Percentiles rank a stretch among this genome's conserved stretches.
phyloP scores from a whole-genome alignment of 23 tunicate species.

The Trididemnum nubilum region DNA sequence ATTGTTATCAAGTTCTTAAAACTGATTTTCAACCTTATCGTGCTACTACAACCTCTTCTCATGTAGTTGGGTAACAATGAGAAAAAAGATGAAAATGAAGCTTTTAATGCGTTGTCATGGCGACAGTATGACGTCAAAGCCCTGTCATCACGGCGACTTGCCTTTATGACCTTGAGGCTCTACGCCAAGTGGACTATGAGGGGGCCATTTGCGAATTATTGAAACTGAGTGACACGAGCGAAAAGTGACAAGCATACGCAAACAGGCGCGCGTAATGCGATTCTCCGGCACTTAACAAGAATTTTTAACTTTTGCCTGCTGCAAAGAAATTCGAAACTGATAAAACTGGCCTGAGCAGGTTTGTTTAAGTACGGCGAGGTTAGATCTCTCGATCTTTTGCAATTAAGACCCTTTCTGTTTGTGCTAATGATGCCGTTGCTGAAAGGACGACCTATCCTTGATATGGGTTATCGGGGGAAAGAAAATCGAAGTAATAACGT shows the following conservation, averaged over 20 bases:
- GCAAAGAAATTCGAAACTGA: background rate
- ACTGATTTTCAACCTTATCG: background rate
- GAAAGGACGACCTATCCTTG: background rate
- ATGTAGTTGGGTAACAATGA: no score
- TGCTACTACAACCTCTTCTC: no score
- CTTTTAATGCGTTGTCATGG: background rate
- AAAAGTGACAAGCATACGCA: background rate
- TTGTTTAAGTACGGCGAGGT: background rate
- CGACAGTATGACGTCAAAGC: slow-evolving; percentile 8
- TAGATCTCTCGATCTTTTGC: background rate
- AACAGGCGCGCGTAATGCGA: background rate
- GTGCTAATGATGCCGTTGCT: background rate
- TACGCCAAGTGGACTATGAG: background rate
- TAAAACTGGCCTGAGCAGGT: background rate
- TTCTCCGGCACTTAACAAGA: background rate
- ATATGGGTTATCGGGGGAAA: background rate
- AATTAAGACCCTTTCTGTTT: background rate
- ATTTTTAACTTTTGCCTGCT: background rate
- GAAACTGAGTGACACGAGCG: background rate
- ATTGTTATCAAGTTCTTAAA: no score
- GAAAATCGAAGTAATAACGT: background rate
- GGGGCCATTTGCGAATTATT: background rate
- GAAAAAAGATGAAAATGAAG: no score
- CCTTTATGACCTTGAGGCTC: background rate
- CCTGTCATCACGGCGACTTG: background rate